Evolutionary conservation across 2,113 vertebrate genomes (phyloP).

Genomic region (Recurvirostra avosetta): DNA sequence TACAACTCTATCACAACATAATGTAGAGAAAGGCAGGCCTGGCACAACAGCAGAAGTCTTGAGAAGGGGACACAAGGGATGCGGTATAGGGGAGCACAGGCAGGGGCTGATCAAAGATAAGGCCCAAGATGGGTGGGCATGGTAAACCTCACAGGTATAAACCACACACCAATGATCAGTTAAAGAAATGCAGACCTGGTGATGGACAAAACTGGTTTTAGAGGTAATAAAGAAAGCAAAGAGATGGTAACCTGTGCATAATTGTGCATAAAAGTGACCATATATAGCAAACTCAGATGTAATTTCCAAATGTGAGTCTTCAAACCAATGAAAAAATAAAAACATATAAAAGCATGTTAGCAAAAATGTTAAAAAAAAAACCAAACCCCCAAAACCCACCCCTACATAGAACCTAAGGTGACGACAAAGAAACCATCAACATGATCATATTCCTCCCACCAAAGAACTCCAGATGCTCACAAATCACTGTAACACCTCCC

Average conservation of each 20-base stretch:
- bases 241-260: neutral
- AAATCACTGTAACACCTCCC: neutral
- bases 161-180: neutral
- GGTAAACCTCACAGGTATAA: neutral
- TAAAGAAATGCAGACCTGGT: neutral
- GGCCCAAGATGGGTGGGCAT: neutral
- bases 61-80: neutral
- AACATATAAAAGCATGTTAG: rapidly evolving
- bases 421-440: neutral
- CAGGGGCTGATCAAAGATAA: neutral
- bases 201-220: neutral
- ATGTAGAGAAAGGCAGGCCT: neutral
- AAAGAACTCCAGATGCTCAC: neutral
- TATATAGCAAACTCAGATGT: neutral
- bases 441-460: neutral
- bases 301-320: neutral
- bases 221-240: neutral
- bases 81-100: neutral
- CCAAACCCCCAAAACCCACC: neutral
- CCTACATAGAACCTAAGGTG: neutral
- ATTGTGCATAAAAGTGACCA: neutral
- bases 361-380: neutral
- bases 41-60: neutral
- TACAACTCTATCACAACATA: neutral
- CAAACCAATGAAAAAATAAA: neutral